Conservation (phyloP, 1,140 invertebrate genomes). For the Antheraea pernyi region DNA sequence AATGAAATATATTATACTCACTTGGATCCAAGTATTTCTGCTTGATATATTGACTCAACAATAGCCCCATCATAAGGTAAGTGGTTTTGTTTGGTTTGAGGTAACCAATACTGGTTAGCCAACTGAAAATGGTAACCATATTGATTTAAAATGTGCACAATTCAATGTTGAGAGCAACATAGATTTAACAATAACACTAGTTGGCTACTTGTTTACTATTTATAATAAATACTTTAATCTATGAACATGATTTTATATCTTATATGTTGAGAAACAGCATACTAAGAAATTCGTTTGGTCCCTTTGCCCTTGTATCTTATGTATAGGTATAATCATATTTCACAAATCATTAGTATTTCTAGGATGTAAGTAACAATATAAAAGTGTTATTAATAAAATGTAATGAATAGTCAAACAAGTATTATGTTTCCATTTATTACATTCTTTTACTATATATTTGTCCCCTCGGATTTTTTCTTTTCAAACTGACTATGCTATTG, state of each 20-base stretch:
- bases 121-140: constrained; percentile 82
- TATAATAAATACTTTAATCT: not conserved
- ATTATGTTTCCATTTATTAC: no score
- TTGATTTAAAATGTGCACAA: constrained; percentile 49
- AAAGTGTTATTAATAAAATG: no score
- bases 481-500: no score
- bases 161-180: constrained; percentile 65
- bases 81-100: constrained; percentile 85
- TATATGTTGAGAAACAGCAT: no score
- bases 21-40: constrained; percentile 88
- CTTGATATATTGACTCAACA: constrained; percentile 89
- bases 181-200: constrained; percentile 56
- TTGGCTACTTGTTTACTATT: constrained; percentile 30
- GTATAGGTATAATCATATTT: no score
- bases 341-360: no score
- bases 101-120: constrained; percentile 94
- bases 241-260: not conserved
- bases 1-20: constrained; percentile 53
- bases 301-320: no score
- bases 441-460: no score
- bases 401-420: no score
- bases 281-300: no score
- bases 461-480: no score
- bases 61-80: constrained; percentile 86
- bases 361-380: no score